Conservation (phyloP, 1,140 invertebrate genomes). For the Streblospio benedicti region DNA sequence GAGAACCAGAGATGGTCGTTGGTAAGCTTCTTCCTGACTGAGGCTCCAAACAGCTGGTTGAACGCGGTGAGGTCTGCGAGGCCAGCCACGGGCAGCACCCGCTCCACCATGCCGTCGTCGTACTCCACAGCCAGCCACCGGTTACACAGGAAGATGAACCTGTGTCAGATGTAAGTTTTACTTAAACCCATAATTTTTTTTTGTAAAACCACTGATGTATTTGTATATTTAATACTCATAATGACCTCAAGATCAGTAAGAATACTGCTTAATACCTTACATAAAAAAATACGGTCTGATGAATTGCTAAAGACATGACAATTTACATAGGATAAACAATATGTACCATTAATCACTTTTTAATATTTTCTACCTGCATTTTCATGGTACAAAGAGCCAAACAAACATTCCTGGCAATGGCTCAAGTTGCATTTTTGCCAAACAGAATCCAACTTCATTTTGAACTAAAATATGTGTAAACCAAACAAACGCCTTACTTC, state of each 20-base stretch:
- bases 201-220: background rate
- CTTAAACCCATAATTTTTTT: background rate
- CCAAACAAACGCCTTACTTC: too few relatives aligned
- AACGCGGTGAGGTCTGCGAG: constrained; percentile 43
- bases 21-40: constrained; percentile 45
- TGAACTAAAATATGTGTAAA: too few relatives aligned
- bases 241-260: background rate
- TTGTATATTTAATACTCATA: background rate
- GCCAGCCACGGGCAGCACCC: constrained; percentile 43
- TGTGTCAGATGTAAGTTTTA: constrained; percentile 15
- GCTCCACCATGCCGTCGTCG: constrained; percentile 45
- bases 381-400: too few relatives aligned
- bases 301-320: too few relatives aligned
- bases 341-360: too few relatives aligned
- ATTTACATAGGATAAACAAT: too few relatives aligned
- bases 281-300: too few relatives aligned
- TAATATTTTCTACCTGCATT: too few relatives aligned
- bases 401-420: too few relatives aligned
- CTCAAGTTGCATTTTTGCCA: too few relatives aligned
- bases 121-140: constrained; percentile 46
- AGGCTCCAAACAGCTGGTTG: constrained; percentile 45
- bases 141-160: constrained; percentile 42
- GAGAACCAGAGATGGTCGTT: constrained; percentile 49
- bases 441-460: too few relatives aligned
- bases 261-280: too few relatives aligned